Evolutionary conservation across 2,797 vertebrate genomes (phyloP).

Genomic region (Ciconia nigra): DNA sequence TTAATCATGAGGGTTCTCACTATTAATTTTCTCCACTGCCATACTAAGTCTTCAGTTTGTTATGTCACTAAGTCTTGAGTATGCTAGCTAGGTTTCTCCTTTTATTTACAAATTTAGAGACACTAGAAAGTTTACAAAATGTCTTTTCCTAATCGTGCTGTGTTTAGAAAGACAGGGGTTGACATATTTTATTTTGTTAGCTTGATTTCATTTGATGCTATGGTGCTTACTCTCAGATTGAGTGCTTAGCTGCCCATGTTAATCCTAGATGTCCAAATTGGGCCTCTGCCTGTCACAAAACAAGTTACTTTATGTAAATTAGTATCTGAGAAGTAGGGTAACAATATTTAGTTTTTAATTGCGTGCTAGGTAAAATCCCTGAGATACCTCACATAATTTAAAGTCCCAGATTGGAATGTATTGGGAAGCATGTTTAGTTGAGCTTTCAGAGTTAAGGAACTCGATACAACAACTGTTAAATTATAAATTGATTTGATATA

Average conservation of each 20-base stretch:
- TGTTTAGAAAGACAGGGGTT: not conserved
- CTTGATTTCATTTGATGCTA: not conserved
- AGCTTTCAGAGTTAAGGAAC: not conserved
- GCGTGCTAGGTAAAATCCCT: not conserved
- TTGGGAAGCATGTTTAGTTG: not conserved
- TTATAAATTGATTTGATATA: not conserved
- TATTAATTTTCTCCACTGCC: constrained; percentile 9
- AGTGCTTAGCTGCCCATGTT: not conserved
- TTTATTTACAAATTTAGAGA: not conserved
- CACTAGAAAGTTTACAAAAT: not conserved
- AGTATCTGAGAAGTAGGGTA: not conserved
- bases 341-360: not conserved
- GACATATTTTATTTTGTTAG: not conserved
- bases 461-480: not conserved
- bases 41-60: constrained; percentile 10
- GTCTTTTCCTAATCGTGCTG: not conserved
- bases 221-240: not conserved
- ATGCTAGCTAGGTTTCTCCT: not conserved
- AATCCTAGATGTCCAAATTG: not conserved
- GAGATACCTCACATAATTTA: not conserved
- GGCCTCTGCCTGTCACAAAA: not conserved
- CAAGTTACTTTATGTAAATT: not conserved
- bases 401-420: not conserved
- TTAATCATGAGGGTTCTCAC: constrained; percentile 22
- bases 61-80: constrained; percentile 17